phyloP scores from a whole-genome alignment of 2,888 invertebrate genomes.

The Caenorhabditis imperialis region DNA sequence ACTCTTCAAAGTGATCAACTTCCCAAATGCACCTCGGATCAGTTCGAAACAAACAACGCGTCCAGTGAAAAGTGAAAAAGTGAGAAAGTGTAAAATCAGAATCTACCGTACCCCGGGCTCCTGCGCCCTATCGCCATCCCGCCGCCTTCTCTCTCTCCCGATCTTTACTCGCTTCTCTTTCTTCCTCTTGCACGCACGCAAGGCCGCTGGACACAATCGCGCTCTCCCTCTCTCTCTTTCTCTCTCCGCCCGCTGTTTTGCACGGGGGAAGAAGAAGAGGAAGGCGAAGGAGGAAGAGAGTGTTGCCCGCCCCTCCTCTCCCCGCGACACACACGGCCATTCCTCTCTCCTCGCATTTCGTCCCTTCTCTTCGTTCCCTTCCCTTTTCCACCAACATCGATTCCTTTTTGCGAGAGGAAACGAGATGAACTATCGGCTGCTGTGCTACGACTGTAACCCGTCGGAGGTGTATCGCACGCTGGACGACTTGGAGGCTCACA shows the following conservation, averaged over 20 bases:
- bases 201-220: no score
- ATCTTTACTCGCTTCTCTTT: not conserved
- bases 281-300: conserved; percentile 42
- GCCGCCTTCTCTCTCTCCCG: conserved; percentile 3
- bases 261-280: conserved; percentile 31
- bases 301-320: conserved; percentile 26
- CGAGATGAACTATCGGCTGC: conserved; percentile 6
- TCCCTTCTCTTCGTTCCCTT: not conserved
- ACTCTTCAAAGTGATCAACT: no score
- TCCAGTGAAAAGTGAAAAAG: no score
- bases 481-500: conserved; percentile 60
- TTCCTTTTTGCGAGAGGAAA: conserved; percentile 1
- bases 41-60: no score
- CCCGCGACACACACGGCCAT: conserved; percentile 12
- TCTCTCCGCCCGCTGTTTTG: no score
- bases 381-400: conserved; percentile 9
- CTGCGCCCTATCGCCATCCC: no score
- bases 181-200: conserved; percentile 8
- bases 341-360: conserved; percentile 7
- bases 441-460: conserved; percentile 36
- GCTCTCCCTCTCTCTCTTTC: no score
- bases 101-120: no score
- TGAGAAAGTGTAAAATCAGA: no score
- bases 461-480: conserved; percentile 16
- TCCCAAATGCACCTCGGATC: no score